Conservation (phyloP, 1,140 invertebrate genomes). For the Solenopsis fugax region DNA sequence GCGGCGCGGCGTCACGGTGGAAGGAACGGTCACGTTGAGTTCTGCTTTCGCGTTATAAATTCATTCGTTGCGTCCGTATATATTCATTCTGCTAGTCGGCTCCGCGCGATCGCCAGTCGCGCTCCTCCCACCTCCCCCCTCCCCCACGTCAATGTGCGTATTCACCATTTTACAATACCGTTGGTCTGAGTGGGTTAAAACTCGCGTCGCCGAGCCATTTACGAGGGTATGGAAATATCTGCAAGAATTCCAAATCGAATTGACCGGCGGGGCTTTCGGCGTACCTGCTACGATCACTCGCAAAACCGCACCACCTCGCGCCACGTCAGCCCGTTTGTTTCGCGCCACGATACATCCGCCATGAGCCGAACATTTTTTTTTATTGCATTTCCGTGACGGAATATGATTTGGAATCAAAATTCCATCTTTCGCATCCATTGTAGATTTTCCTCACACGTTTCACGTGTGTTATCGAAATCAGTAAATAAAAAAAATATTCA, state of each 20-base stretch:
- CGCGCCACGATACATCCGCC: conserved; percentile 31
- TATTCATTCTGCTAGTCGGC: conserved; percentile 37
- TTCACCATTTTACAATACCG: conserved; percentile 56
- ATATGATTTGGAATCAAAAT: conserved; percentile 38
- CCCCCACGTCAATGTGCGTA: not conserved
- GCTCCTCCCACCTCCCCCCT: not conserved
- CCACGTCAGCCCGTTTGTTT: conserved; percentile 37
- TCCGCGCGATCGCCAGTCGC: not conserved
- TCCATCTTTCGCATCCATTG: not conserved
- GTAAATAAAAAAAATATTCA: too few species aligned
- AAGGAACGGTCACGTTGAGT: conserved; percentile 48
- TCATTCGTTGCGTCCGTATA: conserved; percentile 44
- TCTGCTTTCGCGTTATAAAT: conserved; percentile 58
- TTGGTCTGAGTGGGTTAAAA: conserved; percentile 46
- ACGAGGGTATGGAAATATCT: conserved; percentile 54
- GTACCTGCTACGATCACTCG: conserved; percentile 28
- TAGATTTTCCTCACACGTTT: not conserved
- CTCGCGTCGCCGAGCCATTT: conserved; percentile 34
- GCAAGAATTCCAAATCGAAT: conserved; percentile 59
- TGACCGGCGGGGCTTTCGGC: conserved; percentile 24
- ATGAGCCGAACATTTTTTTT: conserved; percentile 37
- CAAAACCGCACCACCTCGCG: conserved; percentile 40
- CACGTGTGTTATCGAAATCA: too few species aligned
- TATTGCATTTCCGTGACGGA: not conserved
- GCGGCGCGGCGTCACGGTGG: conserved; percentile 30